Evolutionary conservation across 2,888 invertebrate species (phyloP).

Genomic region (Tetragonisca angustula): DNA sequence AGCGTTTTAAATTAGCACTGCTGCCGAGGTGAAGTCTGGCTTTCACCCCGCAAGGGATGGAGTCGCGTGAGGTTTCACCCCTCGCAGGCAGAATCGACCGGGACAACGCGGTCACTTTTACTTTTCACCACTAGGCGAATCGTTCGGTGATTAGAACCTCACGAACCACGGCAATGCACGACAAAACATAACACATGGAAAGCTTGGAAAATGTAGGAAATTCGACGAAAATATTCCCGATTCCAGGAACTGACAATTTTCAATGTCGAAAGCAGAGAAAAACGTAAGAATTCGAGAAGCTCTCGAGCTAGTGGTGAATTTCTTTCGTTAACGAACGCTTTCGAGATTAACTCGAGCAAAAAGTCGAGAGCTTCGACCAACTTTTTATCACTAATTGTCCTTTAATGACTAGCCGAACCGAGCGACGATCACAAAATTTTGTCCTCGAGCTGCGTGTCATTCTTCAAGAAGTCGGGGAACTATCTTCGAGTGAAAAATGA

Average conservation of each 20-base stretch:
- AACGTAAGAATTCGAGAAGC: background rate
- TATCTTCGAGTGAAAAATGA: background rate
- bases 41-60: background rate
- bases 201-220: accelerated
- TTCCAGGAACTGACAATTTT: too few relatives aligned
- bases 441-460: background rate
- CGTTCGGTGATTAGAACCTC: background rate
- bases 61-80: background rate
- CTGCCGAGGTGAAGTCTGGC: background rate
- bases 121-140: background rate
- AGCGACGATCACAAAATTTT: background rate
- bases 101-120: background rate
- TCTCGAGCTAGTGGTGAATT: background rate
- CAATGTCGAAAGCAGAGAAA: background rate
- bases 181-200: background rate
- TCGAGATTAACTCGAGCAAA: slow-evolving; percentile 19
- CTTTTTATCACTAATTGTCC: slow-evolving; percentile 45
- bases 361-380: slow-evolving; percentile 12
- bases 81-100: background rate
- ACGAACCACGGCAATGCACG: too few relatives aligned
- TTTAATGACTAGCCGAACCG: slow-evolving; percentile 2
- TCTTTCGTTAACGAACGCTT: background rate
- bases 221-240: background rate
- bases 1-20: slow-evolving; percentile 1
- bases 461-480: background rate